Evolutionary conservation across 2,888 invertebrate species (phyloP), one percentile per base, ranked within the genome.

Genomic region (Syrista parreyssii): DNA sequence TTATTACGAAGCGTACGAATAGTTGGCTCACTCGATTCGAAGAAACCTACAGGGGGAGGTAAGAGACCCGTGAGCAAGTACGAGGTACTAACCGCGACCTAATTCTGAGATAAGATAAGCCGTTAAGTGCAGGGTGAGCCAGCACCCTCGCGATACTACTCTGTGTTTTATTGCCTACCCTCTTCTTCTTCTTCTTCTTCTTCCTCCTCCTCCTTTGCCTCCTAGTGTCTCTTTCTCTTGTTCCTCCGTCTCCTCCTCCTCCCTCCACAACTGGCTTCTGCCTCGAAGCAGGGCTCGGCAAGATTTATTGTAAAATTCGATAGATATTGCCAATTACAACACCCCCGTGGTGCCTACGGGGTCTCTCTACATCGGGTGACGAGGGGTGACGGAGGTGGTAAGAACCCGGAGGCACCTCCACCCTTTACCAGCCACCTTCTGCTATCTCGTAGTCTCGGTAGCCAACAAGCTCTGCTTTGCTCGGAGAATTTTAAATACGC

Each of bases 241-340:
- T 72, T 73, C 4, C 36, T 36, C 83, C 84, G 83, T 79, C 80
- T 36, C 4, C 12, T 40, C 4, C 76, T 73, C 71, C 77, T 78
- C 77, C 72, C 77, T 79, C 80, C 78, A 34, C 71, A 73, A 75
- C 84, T 83, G 87, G 84, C 40, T 81, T 81, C 80, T 79, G 81
- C 77, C 78, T 79, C 74, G 6, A 40, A 40, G 40, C 40, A 36
- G 34, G 40, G 75, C 69, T 76, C 55, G 75, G 68, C 78, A 84
- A 88, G 89, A 90, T 90, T 89, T 90, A 90, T 89, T 83, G 86
- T 84, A 85, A 89, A 90, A 90, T 90, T 90, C 89, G 90, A 90
- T 90, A 89, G 88, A 87, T 88, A 86, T 89, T 88, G 88, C 88
- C 89, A 89, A 89, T 89, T 89, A 89, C 87, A 85, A 87, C 85